Evolutionary conservation across 2,888 invertebrate species (phyloP), one percentile per base, ranked within the genome.

Genomic region (Falcaria lacertinaria): DNA sequence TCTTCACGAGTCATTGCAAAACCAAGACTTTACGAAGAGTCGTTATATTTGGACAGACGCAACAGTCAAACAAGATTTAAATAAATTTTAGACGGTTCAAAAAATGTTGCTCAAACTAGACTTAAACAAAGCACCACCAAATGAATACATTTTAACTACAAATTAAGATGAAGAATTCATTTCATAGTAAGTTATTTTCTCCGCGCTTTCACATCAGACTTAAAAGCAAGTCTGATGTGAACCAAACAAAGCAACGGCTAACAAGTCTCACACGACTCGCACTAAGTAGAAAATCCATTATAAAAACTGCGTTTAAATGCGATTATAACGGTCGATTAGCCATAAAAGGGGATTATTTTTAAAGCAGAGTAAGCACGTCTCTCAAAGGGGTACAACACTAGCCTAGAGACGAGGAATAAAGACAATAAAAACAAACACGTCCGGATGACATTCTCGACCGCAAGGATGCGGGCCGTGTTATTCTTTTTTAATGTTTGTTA

Each of bases 371-470:
- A 54, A 52, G 55, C 57, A 52, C 45, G 52, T 48, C 53, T 43
- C 22, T 42, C 17, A 37, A 46, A 36, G 36, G 45, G 43, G 39
- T 45, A 44, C 42, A 39, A 41, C 36, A 36, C 45, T 22, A 41
- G 47, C 48, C 52, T 47, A 45, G 40, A 52, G 80, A 80, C 80
- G 73, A n/a, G n/a, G 74, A 80, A 76, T 69, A 54, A 63, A 61
- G 69, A 56, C 60, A 71, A 72, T 60, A 62, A 77, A 83, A 83
- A 83, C 77, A 83, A 82, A 85, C 80, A 78, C 48, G 52, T 63
- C 54, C 48, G 40, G 48, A 48, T 50, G 44, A 47, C 51, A 42
- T 54, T 52, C 52, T 48, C 39, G 39, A 42, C 37, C 33, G 36
- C 8, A 34, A 22, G 33, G 44, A 41, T 39, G 41, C 22, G 37